Base-by-base conservation (phyloP, 2,797 vertebrate species). In the Sphenodon punctatus region DNA sequence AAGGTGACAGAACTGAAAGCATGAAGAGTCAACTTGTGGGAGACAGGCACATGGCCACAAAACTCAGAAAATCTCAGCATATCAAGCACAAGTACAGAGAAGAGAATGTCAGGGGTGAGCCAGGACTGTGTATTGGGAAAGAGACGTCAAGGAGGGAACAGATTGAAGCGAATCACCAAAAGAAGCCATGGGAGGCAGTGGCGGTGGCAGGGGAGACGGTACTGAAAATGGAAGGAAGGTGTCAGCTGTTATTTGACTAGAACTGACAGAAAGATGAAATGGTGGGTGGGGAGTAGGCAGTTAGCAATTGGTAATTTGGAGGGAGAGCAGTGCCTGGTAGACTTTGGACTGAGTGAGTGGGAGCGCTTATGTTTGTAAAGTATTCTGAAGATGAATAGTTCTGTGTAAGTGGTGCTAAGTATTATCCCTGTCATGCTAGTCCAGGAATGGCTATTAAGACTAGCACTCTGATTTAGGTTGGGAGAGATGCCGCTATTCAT, bases 401-500 rank as follows among this genome's bases (percentile, higher is more conserved):
- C 20, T 22, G 19, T 46, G 45, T 45, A 20, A 11, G 2, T 42
- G 10, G 12, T 71, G 43, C 42, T 88, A 30, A 58, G 81, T 80
- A 38, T n/a, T 67, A 61, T 25, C 68, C 27, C 0, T 76, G n/a
- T 12, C 11, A 12, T n/a, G 30, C 53, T 76, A 68, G 42, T 65
- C 34, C 65, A 0, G 48, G 46, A 77, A 9, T 49, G 77, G 34
- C 63, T 78, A 72, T 65, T 79, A 43, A 19, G 8, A 67, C 53
- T 67, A 82, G 48, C 56, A 3, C 55, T 94, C 17, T 94, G 23
- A 13, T 91, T 86, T 90, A 99, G 98, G 97, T 99, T 91, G 98
- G 98, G 85, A 96, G 98, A 93, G 98, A 99, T 93, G 97, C 98
- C 43, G 96, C 97, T 17, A 93, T 99, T 88, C 98, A 99, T 10